Evolutionary conservation across 2,797 vertebrate genomes (phyloP).

Genomic region (Microtus obscurus): DNA sequence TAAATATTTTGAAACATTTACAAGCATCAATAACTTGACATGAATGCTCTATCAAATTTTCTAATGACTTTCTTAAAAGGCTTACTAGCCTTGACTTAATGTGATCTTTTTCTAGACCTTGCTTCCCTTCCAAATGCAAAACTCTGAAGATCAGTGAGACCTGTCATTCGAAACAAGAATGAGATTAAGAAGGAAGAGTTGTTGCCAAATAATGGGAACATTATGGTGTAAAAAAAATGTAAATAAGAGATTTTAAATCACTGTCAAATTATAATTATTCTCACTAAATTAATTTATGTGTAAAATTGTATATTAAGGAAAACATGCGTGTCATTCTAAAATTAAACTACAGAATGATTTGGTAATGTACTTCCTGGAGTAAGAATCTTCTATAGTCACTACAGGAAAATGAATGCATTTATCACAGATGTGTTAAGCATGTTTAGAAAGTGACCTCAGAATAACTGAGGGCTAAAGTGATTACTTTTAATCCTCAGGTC

Average conservation of each 20-base stretch:
- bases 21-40: not conserved
- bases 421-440: not conserved
- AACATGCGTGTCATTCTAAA: not conserved
- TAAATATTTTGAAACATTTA: slow-evolving; percentile 17
- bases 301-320: not conserved
- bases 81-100: not conserved
- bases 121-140: not conserved
- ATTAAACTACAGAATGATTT: not conserved
- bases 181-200: not conserved
- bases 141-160: not conserved
- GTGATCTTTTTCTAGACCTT: not conserved
- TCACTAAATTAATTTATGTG: not conserved
- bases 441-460: slow-evolving; percentile 9
- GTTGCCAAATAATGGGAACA: not conserved
- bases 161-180: not conserved
- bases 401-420: slow-evolving; percentile 10
- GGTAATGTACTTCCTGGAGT: not conserved
- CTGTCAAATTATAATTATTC: slow-evolving; percentile 17
- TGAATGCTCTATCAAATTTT: not conserved
- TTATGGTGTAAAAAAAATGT: not conserved
- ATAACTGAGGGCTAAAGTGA: not conserved
- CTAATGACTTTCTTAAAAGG: not conserved
- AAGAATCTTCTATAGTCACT: not conserved
- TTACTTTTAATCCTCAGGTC: not conserved
- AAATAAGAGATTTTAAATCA: slow-evolving; percentile 15